These are phyloP conservation scores for Stomorhina lunata DNA, from an alignment of 2,888 invertebrate species.

Conservation along the genomic window DNA sequence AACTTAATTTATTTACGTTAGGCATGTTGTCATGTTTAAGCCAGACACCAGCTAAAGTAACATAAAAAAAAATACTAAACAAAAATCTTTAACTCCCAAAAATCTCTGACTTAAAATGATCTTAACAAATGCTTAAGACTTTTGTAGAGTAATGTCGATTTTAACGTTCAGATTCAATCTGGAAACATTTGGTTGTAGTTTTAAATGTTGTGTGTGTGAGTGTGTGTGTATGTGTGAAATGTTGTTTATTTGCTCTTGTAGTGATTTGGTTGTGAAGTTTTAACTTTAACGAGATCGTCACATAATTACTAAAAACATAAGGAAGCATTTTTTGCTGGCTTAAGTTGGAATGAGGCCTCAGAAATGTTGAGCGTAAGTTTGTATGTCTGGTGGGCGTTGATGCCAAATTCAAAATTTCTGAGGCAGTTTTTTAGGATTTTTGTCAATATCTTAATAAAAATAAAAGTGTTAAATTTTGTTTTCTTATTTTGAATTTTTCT, in stretches of 20 bases:
- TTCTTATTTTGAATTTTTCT: constrained; percentile 8
- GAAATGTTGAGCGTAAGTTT: constrained; percentile 12
- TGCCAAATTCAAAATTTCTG: constrained; percentile 75
- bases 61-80: neutral
- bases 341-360: neutral
- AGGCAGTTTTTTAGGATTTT: neutral
- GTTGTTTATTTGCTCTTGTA: constrained; percentile 38
- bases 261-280: constrained; percentile 37
- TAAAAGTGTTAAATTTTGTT: constrained; percentile 26
- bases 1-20: constrained; percentile 77
- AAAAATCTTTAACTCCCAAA: constrained; percentile 14
- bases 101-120: neutral
- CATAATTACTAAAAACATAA: constrained; percentile 66
- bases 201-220: constrained; percentile 28
- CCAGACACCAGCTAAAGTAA: constrained; percentile 33
- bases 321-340: neutral
- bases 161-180: constrained; percentile 64
- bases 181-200: constrained; percentile 57
- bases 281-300: constrained; percentile 67
- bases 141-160: too few relatives aligned
- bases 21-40: constrained; percentile 68
- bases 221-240: too few relatives aligned
- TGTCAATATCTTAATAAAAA: constrained; percentile 10
- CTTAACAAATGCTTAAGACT: too few relatives aligned
- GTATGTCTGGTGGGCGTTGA: constrained; percentile 75